Evolutionary conservation across 2,888 invertebrate species (phyloP).

Genomic region (Meta bourneti): DNA sequence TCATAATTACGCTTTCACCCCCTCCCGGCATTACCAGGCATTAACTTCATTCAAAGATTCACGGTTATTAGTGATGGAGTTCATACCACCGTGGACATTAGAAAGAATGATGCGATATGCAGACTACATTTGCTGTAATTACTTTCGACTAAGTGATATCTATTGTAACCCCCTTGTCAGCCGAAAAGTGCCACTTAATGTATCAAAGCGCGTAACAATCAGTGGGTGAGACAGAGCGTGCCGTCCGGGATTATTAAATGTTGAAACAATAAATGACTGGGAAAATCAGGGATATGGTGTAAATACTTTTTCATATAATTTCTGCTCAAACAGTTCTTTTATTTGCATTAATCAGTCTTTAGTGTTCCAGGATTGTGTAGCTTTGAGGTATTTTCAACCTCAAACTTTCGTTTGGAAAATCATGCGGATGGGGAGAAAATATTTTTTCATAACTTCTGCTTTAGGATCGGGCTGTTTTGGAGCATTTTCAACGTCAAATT

Average conservation of each 20-base stretch:
- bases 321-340: background rate
- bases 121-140: conserved; percentile 23
- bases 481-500: no score
- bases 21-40: background rate
- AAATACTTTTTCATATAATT: background rate
- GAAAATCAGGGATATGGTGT: background rate
- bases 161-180: conserved; percentile 15
- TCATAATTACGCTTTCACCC: conserved; percentile 38
- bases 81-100: conserved; percentile 36
- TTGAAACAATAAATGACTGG: background rate
- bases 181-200: background rate
- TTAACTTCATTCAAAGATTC: conserved; percentile 28
- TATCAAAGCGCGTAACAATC: conserved; percentile 3
- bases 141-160: conserved; percentile 26
- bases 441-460: background rate
- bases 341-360: background rate
- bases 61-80: conserved; percentile 50
- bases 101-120: conserved; percentile 28
- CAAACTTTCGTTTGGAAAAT: background rate
- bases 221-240: background rate
- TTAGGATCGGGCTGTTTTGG: no score
- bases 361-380: background rate
- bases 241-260: background rate
- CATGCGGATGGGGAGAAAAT: background rate
- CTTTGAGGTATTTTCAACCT: background rate